Evolutionary conservation across 2,797 vertebrate species (phyloP).

Genomic region (Typhlichthys subterraneus): DNA sequence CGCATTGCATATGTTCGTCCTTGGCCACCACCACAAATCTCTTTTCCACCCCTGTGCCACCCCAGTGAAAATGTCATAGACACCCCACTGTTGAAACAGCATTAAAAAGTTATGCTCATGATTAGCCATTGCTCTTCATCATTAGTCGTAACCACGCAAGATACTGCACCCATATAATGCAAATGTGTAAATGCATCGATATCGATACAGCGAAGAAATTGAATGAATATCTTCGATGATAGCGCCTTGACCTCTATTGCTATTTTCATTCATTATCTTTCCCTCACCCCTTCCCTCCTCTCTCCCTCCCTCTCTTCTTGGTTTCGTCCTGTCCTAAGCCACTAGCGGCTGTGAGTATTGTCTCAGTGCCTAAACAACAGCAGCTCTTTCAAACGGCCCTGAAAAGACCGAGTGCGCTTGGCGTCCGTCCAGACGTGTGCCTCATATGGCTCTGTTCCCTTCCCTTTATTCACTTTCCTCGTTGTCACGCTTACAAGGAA

Average conservation of each 20-base stretch:
- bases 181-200: too few relatives aligned
- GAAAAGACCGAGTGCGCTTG: constrained; percentile 36
- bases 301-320: not conserved
- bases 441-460: constrained; percentile 6
- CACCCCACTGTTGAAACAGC: too few relatives aligned
- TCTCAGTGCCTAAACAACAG: constrained; percentile 72
- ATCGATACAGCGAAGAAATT: too few relatives aligned
- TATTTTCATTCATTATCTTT: not conserved
- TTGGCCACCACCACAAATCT: too few relatives aligned
- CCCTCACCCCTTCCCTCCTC: not conserved
- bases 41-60: too few relatives aligned
- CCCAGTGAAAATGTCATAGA: too few relatives aligned
- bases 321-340: not conserved
- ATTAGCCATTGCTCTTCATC: too few relatives aligned
- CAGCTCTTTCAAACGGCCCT: constrained; percentile 82
- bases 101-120: too few relatives aligned
- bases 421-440: constrained; percentile 53
- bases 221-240: too few relatives aligned
- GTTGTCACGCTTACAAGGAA: not conserved
- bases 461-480: not conserved
- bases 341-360: too few relatives aligned
- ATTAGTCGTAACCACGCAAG: too few relatives aligned
- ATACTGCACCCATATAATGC: not conserved
- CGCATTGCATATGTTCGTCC: too few relatives aligned
- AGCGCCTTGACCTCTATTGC: not conserved